phyloP scores from a whole-genome alignment of 2,888 invertebrate genomes.

The Eilema caniola region DNA sequence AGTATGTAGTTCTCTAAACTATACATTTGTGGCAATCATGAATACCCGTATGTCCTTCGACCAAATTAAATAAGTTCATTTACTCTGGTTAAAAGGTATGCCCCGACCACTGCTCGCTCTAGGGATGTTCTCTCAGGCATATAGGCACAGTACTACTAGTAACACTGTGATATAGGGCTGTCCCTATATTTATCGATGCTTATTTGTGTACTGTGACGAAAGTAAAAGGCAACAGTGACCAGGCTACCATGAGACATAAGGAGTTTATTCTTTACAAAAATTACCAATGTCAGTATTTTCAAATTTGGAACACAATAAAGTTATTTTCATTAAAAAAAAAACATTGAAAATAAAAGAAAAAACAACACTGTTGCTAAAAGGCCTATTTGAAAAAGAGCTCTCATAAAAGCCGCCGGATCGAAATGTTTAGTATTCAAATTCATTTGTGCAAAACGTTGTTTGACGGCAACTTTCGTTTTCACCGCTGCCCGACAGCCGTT shows the following conservation, averaged over 20 bases:
- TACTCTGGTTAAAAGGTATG: too few relatives aligned
- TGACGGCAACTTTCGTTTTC: slow-evolving; percentile 82
- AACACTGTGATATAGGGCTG: too few relatives aligned
- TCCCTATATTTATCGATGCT: too few relatives aligned
- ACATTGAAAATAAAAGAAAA: too few relatives aligned
- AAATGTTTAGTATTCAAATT: slow-evolving; percentile 80
- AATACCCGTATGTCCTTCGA: too few relatives aligned
- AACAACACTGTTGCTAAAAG: slow-evolving; percentile 13
- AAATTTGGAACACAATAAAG: not conserved
- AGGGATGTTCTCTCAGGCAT: too few relatives aligned
- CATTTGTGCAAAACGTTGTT: slow-evolving; percentile 80
- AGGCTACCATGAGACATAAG: not conserved
- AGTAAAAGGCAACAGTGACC: not conserved
- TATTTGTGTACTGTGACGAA: too few relatives aligned
- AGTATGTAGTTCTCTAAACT: too few relatives aligned
- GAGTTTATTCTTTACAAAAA: not conserved
- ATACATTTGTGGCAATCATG: too few relatives aligned
- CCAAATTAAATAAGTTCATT: too few relatives aligned
- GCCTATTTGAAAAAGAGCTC: slow-evolving; percentile 43
- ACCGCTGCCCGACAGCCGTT: slow-evolving; percentile 47
- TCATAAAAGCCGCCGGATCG: slow-evolving; percentile 58
- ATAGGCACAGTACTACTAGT: too few relatives aligned
- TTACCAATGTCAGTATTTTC: not conserved
- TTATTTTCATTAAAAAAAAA: not conserved
- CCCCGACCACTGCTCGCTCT: too few relatives aligned